Conservation (phyloP, 2,113 vertebrate genomes). For the Ammodramus savannarum region DNA sequence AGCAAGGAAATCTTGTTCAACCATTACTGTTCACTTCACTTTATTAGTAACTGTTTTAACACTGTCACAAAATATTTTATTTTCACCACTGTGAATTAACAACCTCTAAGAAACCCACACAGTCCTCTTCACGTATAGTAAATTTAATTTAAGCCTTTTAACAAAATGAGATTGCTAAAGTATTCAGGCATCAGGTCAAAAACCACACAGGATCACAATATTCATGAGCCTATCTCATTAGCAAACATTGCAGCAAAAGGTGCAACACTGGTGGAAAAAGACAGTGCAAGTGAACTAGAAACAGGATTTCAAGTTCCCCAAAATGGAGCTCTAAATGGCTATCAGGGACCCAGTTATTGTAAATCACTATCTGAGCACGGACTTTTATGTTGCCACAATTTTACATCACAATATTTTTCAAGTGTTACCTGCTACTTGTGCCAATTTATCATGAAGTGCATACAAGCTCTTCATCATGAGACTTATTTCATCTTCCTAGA, state of each 20-base stretch:
- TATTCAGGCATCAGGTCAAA: not conserved
- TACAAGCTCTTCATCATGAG: constrained; percentile 88
- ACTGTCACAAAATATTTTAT: not conserved
- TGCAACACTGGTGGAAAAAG: not conserved
- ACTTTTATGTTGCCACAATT: not conserved
- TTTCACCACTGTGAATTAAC: not conserved
- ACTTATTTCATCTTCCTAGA: constrained; percentile 77
- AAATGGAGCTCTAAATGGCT: not conserved
- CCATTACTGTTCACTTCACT: not conserved
- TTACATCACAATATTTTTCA: not conserved
- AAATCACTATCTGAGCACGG: not conserved
- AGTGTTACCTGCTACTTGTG: constrained; percentile 86
- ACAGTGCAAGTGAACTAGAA: not conserved
- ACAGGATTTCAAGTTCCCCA: not conserved
- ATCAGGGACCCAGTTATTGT: not conserved
- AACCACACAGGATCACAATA: not conserved
- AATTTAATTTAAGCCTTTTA: not conserved
- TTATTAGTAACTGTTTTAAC: not conserved
- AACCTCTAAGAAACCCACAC: not conserved
- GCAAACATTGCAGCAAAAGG: not conserved
- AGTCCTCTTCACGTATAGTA: not conserved
- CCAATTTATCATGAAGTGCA: constrained; percentile 90
- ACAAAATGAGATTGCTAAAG: not conserved
- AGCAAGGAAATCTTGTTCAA: not conserved
- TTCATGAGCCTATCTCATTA: not conserved